Evolutionary conservation across 2,797 vertebrate species (phyloP).

Genomic region (Neostethus bicornis): DNA sequence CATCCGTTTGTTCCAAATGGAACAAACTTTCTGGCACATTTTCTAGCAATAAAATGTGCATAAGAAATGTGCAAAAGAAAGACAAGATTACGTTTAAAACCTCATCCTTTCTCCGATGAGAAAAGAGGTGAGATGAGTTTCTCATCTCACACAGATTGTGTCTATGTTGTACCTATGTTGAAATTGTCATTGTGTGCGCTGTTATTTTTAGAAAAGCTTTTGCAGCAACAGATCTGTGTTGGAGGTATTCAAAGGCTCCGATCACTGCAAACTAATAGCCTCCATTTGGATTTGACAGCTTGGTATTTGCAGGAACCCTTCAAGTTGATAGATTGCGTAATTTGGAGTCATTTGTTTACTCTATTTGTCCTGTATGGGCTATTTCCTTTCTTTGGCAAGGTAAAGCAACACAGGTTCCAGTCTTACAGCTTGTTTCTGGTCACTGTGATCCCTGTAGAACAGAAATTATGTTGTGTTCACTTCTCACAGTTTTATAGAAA

Average conservation of each 20-base stretch:
- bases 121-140: no score
- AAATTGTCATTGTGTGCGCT: constrained; percentile 51
- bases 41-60: constrained; percentile 15
- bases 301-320: constrained; percentile 69
- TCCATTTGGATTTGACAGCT: constrained; percentile 77
- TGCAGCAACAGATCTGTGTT: constrained; percentile 56
- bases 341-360: constrained; percentile 75
- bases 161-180: constrained; percentile 53
- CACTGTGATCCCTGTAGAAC: constrained; percentile 40
- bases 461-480: constrained; percentile 28
- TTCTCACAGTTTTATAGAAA: constrained; percentile 1
- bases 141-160: constrained; percentile 49
- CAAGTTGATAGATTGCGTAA: constrained; percentile 73
- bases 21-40: constrained; percentile 17
- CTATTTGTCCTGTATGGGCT: constrained; percentile 47
- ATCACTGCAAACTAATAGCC: constrained; percentile 79
- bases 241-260: constrained; percentile 60
- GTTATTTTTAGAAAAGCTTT: constrained; percentile 70
- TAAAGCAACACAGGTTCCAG: constrained; percentile 51
- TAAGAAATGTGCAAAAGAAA: constrained; percentile 12
- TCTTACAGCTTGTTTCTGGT: no score
- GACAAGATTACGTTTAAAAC: constrained; percentile 51
- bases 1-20: no score
- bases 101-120: no score
- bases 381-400: constrained; percentile 46